Evolutionary conservation across 2,113 vertebrate genomes (phyloP).

Genomic region (Anser cygnoides): DNA sequence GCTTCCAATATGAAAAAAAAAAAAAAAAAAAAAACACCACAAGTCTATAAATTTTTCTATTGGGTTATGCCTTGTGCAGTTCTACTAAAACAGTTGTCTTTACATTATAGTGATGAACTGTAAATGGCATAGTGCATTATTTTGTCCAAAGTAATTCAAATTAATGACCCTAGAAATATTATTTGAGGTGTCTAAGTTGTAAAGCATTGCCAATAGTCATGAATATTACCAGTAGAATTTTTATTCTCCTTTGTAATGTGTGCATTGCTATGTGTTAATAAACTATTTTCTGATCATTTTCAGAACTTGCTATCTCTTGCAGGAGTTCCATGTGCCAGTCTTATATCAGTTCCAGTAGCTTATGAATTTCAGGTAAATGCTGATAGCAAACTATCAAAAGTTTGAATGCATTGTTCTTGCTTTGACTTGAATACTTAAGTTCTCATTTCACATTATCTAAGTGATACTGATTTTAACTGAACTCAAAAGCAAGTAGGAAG

Average conservation of each 20-base stretch:
- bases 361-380: neutral
- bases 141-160: slow-evolving; percentile 71
- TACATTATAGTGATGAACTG: slow-evolving; percentile 66
- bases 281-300: slow-evolving; percentile 20
- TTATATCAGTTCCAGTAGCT: neutral
- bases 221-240: slow-evolving; percentile 44
- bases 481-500: neutral
- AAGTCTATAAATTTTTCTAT: slow-evolving; percentile 67
- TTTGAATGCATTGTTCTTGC: neutral
- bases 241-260: slow-evolving; percentile 37
- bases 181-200: slow-evolving; percentile 37
- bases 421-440: neutral
- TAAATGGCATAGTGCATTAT: slow-evolving; percentile 60
- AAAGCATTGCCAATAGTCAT: slow-evolving; percentile 52
- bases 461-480: neutral
- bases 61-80: slow-evolving; percentile 46
- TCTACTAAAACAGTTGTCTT: slow-evolving; percentile 36
- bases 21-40: slow-evolving; percentile 43
- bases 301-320: neutral
- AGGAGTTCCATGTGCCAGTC: neutral
- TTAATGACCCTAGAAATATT: slow-evolving; percentile 68
- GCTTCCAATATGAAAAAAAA: slow-evolving; percentile 53
- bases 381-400: neutral
- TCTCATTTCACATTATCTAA: neutral
- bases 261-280: slow-evolving; percentile 31